Percentiles rank a stretch among this genome's conserved stretches.
phyloP scores from a whole-genome alignment of 2,888 invertebrate genomes.

The Creontiades dilutus region DNA sequence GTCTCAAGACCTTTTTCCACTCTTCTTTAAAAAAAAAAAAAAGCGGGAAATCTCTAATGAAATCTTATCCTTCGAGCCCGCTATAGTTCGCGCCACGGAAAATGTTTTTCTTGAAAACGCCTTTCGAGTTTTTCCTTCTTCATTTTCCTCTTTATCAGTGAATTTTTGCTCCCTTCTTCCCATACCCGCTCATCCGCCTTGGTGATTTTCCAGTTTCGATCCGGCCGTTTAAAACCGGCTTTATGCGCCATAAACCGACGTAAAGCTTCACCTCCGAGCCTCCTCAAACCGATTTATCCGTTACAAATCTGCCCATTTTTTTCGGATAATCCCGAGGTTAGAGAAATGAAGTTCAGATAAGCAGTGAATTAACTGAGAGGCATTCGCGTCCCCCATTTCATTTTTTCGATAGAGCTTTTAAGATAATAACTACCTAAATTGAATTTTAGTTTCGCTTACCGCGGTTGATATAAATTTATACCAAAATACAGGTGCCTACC shows the following conservation, averaged over 20 bases:
- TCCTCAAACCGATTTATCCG: not conserved
- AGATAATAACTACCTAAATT: too few relatives aligned
- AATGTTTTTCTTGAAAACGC: not conserved
- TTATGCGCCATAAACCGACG: not conserved
- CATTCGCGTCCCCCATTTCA: too few relatives aligned
- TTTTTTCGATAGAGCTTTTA: too few relatives aligned
- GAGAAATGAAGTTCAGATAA: too few relatives aligned
- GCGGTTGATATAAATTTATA: too few relatives aligned
- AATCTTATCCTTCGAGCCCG: not conserved
- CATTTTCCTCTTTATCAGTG: not conserved
- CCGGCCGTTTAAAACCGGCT: not conserved
- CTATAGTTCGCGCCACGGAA: not conserved
- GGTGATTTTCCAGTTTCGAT: not conserved
- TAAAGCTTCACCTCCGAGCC: not conserved
- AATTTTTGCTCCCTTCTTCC: not conserved
- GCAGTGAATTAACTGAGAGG: too few relatives aligned
- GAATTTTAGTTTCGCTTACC: too few relatives aligned
- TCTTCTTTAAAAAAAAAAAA: too few relatives aligned
- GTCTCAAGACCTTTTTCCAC: not conserved
- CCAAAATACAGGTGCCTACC: too few relatives aligned
- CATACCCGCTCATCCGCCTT: not conserved
- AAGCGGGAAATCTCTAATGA: slow-evolving; percentile 10
- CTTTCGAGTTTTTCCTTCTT: slow-evolving; percentile 1
- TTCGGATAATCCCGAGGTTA: not conserved
- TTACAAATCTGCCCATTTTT: not conserved